phyloP scores from a whole-genome alignment of 2,888 invertebrate species.

The Brenthis hecate region DNA sequence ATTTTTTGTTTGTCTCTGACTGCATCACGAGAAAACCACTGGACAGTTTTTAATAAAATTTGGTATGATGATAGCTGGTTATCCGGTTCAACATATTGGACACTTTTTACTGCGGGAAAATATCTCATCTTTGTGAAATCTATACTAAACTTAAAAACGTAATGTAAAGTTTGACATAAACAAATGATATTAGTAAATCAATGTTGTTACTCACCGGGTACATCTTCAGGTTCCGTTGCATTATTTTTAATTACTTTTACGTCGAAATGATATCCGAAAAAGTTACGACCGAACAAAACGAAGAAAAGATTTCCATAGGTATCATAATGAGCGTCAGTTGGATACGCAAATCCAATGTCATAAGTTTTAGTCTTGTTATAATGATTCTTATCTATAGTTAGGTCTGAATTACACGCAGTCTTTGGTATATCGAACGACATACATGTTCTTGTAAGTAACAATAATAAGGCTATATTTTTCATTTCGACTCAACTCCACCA shows the following conservation, averaged over 20 bases:
- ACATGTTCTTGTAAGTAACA: constrained; percentile 47
- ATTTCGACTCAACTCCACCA: constrained; percentile 14
- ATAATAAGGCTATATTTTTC: constrained; percentile 39
- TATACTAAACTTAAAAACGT: too few species aligned
- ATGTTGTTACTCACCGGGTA: constrained; percentile 53
- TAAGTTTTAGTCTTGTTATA: constrained; percentile 57
- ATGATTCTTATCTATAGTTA: constrained; percentile 59
- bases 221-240: constrained; percentile 49
- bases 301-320: constrained; percentile 65
- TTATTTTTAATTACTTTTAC: constrained; percentile 56
- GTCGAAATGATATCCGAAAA: constrained; percentile 59
- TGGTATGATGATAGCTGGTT: too few species aligned
- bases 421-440: constrained; percentile 61
- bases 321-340: constrained; percentile 68
- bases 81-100: too few species aligned
- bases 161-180: too few species aligned
- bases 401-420: constrained; percentile 52
- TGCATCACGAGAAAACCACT: too few species aligned
- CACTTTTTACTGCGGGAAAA: too few species aligned
- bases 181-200: neutral
- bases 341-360: constrained; percentile 54
- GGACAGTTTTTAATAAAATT: too few species aligned
- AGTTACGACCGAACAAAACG: constrained; percentile 55
- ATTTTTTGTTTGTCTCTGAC: too few species aligned
- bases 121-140: too few species aligned